Evolutionary conservation across 2,113 vertebrate species (phyloP).

Genomic region (rabbit (Oryctolagus cuniculus)): DNA sequence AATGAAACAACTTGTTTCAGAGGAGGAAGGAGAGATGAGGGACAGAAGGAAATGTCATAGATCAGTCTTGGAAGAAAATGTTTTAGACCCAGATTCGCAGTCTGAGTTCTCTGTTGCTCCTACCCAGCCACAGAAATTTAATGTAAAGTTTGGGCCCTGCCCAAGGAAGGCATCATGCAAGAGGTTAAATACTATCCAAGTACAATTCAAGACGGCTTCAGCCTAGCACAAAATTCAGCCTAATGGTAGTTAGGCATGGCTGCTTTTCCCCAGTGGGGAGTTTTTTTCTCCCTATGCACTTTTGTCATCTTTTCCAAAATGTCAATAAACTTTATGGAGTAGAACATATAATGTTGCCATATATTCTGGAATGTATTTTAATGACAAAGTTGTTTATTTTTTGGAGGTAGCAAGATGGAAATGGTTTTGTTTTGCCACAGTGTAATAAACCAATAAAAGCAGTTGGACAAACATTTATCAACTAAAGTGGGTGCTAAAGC

Average conservation of each 20-base stretch:
- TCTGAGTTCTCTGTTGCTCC: not conserved
- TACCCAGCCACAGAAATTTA: not conserved
- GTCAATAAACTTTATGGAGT: constrained; percentile 62
- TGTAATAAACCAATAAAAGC: constrained; percentile 80
- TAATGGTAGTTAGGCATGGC: not conserved
- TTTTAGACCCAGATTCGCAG: constrained; percentile 19
- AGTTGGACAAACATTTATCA: constrained; percentile 79
- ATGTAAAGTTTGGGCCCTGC: not conserved
- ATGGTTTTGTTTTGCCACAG: constrained; percentile 58
- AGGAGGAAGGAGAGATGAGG: not conserved
- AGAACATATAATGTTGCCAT: constrained; percentile 41
- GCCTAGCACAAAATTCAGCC: not conserved
- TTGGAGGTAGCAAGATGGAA: constrained; percentile 74
- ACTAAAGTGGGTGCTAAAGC: constrained; percentile 81
- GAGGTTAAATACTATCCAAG: not conserved
- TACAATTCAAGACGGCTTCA: not conserved
- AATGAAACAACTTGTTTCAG: constrained; percentile 56
- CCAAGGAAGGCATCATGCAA: not conserved
- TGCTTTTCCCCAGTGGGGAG: not conserved
- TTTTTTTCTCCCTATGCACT: not conserved
- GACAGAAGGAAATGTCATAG: not conserved
- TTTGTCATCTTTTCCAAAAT: constrained; percentile 49
- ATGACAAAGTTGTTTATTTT: constrained; percentile 73
- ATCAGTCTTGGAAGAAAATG: not conserved
- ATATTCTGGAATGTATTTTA: constrained; percentile 72